Percentiles rank a stretch among this genome's conserved stretches.
phyloP scores from a whole-genome alignment of 2,797 vertebrate species.

The Streptopelia turtur region DNA sequence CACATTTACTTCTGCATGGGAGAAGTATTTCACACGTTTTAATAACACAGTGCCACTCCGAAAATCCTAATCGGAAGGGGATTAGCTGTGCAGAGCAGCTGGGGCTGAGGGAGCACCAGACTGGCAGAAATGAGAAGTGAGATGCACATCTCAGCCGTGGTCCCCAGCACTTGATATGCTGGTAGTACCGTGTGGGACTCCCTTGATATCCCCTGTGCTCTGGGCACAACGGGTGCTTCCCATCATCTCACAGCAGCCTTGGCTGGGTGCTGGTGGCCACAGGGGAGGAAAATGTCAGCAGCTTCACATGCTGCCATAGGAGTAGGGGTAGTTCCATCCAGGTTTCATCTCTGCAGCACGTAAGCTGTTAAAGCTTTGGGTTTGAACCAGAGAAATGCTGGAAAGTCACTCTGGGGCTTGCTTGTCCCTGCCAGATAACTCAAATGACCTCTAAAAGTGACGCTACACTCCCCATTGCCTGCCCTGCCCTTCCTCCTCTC shows the following conservation, averaged over 20 bases:
- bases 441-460: constrained; percentile 40
- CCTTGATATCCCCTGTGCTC: neutral
- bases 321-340: neutral
- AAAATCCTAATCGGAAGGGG: neutral
- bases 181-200: neutral
- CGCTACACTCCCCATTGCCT: neutral
- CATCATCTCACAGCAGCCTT: neutral
- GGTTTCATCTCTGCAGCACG: neutral
- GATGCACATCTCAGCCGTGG: neutral
- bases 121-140: neutral
- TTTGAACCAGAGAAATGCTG: neutral
- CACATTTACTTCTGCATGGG: constrained; percentile 40
- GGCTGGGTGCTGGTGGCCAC: neutral
- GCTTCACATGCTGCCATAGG: neutral
- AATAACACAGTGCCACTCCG: constrained; percentile 55
- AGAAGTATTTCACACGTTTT: constrained; percentile 52
- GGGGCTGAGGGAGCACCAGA: neutral
- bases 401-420: neutral
- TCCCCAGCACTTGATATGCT: neutral
- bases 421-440: neutral
- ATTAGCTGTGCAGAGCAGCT: constrained; percentile 22
- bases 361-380: neutral
- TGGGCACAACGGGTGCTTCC: neutral
- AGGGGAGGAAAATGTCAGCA: neutral
- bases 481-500: neutral